phyloP scores from a whole-genome alignment of 2,797 vertebrate species.

The Pelodytes ibericus region DNA sequence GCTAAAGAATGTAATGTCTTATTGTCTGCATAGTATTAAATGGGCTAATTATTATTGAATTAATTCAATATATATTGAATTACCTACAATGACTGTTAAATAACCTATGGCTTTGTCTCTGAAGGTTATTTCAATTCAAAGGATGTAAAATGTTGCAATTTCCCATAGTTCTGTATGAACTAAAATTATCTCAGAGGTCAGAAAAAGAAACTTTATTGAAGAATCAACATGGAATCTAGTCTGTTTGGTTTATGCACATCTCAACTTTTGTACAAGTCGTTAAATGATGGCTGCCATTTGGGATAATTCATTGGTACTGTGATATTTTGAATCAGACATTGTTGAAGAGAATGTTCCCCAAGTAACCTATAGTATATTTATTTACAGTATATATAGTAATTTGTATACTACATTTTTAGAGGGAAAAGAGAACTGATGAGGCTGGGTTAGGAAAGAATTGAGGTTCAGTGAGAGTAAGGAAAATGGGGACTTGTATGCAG shows the following conservation, averaged over 20 bases:
- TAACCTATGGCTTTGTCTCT: slow-evolving; percentile 1
- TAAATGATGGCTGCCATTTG: too few species aligned
- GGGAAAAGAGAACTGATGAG: too few species aligned
- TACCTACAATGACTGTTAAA: not conserved
- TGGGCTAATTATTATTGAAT: slow-evolving; percentile 9
- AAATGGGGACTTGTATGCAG: too few species aligned
- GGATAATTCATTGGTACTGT: too few species aligned
- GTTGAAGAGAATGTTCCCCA: too few species aligned
- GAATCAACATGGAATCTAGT: not conserved
- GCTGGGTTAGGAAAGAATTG: too few species aligned
- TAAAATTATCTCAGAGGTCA: not conserved
- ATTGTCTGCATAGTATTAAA: slow-evolving; percentile 3
- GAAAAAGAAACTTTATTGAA: not conserved
- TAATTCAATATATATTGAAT: slow-evolving; percentile 12
- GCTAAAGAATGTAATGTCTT: slow-evolving; percentile 9
- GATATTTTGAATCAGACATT: too few species aligned
- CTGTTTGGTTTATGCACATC: not conserved
- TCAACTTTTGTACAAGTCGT: not conserved
- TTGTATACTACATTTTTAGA: too few species aligned
- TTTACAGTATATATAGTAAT: too few species aligned
- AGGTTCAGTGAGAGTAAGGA: too few species aligned
- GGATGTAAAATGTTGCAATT: not conserved
- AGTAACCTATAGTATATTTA: too few species aligned
- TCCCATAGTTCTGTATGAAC: not conserved
- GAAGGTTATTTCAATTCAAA: slow-evolving; percentile 6